Evolutionary conservation across 1,140 invertebrate species (phyloP).

Genomic region (Dendroctonus ponderosae): DNA sequence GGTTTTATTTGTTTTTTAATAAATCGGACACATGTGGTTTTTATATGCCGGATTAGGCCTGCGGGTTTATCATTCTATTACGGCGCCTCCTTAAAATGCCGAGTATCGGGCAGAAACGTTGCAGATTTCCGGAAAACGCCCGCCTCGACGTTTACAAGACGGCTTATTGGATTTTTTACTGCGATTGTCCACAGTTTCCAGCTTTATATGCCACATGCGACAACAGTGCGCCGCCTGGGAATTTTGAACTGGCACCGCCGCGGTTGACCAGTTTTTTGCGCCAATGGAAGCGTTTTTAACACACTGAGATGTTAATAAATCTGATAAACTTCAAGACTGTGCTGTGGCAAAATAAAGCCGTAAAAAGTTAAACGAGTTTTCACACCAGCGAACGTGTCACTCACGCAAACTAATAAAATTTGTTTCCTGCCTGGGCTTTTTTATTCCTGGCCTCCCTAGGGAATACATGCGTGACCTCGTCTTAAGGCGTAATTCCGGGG

Average conservation of each 20-base stretch:
- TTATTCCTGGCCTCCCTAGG: conserved; percentile 5
- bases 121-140: no score
- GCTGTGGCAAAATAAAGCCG: background rate
- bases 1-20: conserved; percentile 21
- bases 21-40: conserved; percentile 26
- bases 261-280: no score
- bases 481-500: no score
- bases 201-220: no score
- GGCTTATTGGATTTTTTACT: no score
- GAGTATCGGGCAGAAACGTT: conserved; percentile 1
- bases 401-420: conserved; percentile 18
- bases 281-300: no score
- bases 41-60: conserved; percentile 24
- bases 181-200: no score
- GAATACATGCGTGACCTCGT: no score
- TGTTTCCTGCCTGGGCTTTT: conserved; percentile 13
- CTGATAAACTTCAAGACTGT: background rate
- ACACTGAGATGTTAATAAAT: no score
- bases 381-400: conserved; percentile 18
- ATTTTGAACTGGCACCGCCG: no score
- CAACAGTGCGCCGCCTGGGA: no score
- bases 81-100: conserved; percentile 4
- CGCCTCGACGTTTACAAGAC: no score
- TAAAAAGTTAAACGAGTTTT: conserved; percentile 22
- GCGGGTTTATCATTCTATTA: conserved; percentile 19